phyloP scores from a whole-genome alignment of 2,113 vertebrate species.

The Callocephalon fimbriatum region DNA sequence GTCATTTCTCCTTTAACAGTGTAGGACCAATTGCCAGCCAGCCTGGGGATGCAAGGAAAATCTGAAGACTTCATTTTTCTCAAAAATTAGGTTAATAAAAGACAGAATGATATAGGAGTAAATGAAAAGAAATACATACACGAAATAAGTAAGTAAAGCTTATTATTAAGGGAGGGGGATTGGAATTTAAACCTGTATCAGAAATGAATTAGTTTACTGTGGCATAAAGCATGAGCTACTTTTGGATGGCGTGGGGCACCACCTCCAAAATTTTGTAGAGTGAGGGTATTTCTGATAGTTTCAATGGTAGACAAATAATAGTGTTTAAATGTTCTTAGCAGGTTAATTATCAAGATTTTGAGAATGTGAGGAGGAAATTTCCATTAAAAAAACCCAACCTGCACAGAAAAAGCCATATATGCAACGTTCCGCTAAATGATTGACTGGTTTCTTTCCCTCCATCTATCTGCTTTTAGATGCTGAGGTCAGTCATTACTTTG shows the following conservation, averaged over 20 bases:
- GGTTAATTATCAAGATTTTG: not conserved
- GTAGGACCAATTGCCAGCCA: not conserved
- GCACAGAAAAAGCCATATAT: not conserved
- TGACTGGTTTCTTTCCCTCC: not conserved
- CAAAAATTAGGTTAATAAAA: not conserved
- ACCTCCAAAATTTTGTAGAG: not conserved
- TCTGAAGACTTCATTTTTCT: not conserved
- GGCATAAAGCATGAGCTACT: not conserved
- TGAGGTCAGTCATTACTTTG: not conserved
- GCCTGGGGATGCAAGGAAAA: not conserved
- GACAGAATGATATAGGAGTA: not conserved
- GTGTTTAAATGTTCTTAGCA: not conserved
- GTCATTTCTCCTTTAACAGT: conserved; percentile 6
- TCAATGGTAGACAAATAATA: not conserved
- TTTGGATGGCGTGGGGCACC: not conserved
- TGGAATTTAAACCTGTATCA: not conserved
- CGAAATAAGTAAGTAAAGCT: not conserved
- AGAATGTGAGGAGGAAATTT: not conserved
- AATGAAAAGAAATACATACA: not conserved
- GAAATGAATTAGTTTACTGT: not conserved
- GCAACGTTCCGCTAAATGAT: not conserved
- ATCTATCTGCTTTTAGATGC: not conserved
- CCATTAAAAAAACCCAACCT: not conserved
- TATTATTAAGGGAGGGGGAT: not conserved
- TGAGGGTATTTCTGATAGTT: not conserved